Base-by-base conservation (phyloP, 2,113 vertebrate species). In the Melanerpes formicivorus region DNA sequence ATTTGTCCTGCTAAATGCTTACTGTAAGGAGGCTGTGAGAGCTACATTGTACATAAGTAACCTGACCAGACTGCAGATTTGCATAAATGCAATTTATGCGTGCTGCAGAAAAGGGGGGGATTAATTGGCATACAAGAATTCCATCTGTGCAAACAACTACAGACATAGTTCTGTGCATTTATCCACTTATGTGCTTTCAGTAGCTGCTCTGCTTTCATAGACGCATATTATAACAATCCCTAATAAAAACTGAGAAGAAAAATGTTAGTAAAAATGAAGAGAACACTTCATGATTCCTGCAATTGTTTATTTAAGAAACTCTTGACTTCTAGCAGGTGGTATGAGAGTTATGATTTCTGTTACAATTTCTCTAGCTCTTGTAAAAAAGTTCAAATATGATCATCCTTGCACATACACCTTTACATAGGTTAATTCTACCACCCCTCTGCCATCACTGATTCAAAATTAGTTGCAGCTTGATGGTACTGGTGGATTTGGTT, bases 21-120 rank as follows among this genome's bases (percentile, higher is more conserved):
- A n/a, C 67, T 93, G 67, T 56, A 44, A n/a, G 7, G 69, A 65
- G 72, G 62, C 78, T 94, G 23, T 54, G 54, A 32, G 64, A 74
- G 56, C 34, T 71, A 74, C 73, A 66, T 4, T 62, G 63, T 78
- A 67, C 19, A 22, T 10, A 30, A 93, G 66, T 73, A 75, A 83
- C 69, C 70, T 91, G 93, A 88, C 72, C 76, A 94, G 93, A 86
- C 76, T 90, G 89, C 65, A 84, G 59, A 87, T 93, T 96, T 95
- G 70, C 94, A 91, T 91, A 94, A 80, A 80, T 52, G 86, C 55
- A 65, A 71, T 80, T 91, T 88, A 80, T 85, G 48, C 91, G 56
- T 37, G 65, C 65, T 83, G 72, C 27, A 29, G 69, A 70, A 86
- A 90, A 85, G 30, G 54, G 23, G 19, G 55, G 66, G 90, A 90